Conservation (phyloP, 2,113 vertebrate species). For the Accipiter virgatus region DNA sequence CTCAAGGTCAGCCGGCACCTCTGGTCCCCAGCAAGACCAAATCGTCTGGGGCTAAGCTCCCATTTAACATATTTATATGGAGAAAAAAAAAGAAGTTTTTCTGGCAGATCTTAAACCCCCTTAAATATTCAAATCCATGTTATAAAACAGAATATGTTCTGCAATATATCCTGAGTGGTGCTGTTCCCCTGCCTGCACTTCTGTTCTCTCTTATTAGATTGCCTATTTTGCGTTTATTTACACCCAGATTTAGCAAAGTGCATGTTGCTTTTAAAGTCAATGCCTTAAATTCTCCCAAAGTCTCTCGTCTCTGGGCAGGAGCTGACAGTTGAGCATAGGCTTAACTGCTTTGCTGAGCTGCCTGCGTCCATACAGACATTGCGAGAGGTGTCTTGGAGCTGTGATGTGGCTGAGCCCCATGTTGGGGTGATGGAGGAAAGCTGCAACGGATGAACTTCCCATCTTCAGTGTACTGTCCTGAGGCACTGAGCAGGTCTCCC, state of each 20-base stretch:
- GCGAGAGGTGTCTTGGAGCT: accelerated
- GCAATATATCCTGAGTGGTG: neutral
- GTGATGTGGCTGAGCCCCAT: neutral
- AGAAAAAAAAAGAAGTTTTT: neutral
- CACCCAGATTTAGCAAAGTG: neutral
- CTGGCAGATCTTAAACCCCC: neutral
- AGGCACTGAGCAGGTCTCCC: neutral
- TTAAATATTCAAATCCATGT: neutral
- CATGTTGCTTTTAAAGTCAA: neutral
- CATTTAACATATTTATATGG: neutral
- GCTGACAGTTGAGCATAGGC: neutral
- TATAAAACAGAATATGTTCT: neutral
- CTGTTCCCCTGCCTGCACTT: accelerated
- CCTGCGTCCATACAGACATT: accelerated
- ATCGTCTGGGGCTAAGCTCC: neutral
- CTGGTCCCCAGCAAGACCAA: neutral
- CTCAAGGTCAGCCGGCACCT: neutral
- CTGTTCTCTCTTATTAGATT: neutral
- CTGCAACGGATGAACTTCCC: neutral
- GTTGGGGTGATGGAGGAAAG: neutral
- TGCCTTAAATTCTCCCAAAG: neutral
- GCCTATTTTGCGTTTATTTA: neutral
- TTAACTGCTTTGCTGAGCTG: neutral
- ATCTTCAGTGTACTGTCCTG: neutral
- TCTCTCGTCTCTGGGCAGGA: neutral